Base-by-base conservation (phyloP, 2,113 vertebrate genomes). In the Sinocyclocheilus rhinocerous region DNA sequence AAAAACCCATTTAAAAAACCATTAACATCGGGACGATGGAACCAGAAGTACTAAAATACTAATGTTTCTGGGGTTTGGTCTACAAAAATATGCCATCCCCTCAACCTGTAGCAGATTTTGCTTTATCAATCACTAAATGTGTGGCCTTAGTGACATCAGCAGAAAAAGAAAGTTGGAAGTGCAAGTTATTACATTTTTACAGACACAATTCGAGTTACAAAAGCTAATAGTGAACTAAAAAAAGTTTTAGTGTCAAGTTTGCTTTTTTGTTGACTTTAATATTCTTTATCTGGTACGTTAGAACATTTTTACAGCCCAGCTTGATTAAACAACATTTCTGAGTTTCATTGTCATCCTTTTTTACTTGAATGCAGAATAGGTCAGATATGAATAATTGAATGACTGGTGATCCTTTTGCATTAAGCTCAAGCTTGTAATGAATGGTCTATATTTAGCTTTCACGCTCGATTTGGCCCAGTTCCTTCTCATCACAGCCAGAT, bases 381-480 rank as follows among this genome's bases (percentile, higher is more conserved):
- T 52, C 42, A 52, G 45, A 72, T 67, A 29, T 70, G 29, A 36
- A 29, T 16, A 57, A 42, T 57, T 26, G 22, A 52, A 75, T 26
- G 33, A 55, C 4, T 36, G 26, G 16, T 29, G 15, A 82, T 48
- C 39, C 42, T 81, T 81, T 29, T 33, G 48, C 65, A 70, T 83
- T 83, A 73, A 55, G 33, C 33, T 39, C 39, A 70, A 52, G 24
- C 8, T 70, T 52, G 33, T 4, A 83, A 83, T n/a, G 26, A 72
- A 36, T 57, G 26, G 13, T 4, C 29, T 73, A 73, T 42, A 55
- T 73, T 83, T 73, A 24, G 69, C 29, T 73, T 83, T 72, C 65
- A 52, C 4, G 29, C 45, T 69, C 15, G 11, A 12, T 72, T 70
- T 55, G 26, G 22, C 42, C 15, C 39, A 48, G 78, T 65, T 67